Evolutionary conservation across 1,140 invertebrate genomes (phyloP).

Genomic region (Samia ricini): DNA sequence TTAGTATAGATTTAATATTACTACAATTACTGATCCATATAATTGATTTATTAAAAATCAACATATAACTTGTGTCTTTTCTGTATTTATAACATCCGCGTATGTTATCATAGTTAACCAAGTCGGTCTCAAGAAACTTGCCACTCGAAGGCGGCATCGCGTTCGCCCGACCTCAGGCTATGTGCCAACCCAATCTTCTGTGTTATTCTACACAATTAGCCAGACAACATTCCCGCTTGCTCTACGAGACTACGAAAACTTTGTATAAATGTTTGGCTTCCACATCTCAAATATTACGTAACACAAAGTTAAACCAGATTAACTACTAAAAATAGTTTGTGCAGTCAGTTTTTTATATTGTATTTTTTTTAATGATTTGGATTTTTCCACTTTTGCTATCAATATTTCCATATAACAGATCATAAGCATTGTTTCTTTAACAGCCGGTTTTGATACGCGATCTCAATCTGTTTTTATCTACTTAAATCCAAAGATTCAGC

Average conservation of each 20-base stretch:
- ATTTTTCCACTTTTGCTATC: background rate
- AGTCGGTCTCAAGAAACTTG: conserved; percentile 36
- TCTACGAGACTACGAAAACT: background rate
- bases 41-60: too few relatives aligned
- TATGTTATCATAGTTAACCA: conserved; percentile 30
- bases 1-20: too few relatives aligned
- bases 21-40: too few relatives aligned
- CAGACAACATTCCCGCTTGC: conserved; percentile 19
- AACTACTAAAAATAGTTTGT: background rate
- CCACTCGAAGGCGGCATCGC: conserved; percentile 20
- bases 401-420: too few relatives aligned
- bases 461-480: too few relatives aligned
- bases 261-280: background rate
- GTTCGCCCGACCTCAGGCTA: conserved; percentile 30
- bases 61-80: too few relatives aligned
- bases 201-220: conserved; percentile 55
- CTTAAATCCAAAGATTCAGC: too few relatives aligned
- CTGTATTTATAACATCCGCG: background rate
- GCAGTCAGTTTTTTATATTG: background rate
- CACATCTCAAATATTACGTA: background rate
- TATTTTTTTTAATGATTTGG: background rate
- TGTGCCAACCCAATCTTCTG: conserved; percentile 44
- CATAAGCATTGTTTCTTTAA: too few relatives aligned
- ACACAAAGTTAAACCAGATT: background rate
- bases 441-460: too few relatives aligned